A percentile compares a stretch with the other conserved stretches of the same genome.
Conservation (phyloP, 2,113 vertebrate species). For the Fregetta grallaria region DNA sequence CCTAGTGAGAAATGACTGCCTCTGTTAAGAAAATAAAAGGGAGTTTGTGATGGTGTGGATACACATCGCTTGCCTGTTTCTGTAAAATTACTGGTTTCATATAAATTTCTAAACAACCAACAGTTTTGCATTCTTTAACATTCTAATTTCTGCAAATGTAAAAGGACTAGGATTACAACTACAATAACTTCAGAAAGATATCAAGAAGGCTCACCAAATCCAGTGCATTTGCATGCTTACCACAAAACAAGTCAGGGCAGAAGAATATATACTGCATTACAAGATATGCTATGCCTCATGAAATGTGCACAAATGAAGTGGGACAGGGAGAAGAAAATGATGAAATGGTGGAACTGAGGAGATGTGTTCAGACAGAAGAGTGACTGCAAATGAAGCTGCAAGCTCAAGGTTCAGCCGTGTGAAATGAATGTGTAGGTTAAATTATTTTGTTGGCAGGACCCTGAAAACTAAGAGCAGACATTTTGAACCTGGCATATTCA, state of each 20-base stretch:
- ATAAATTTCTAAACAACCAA: background rate
- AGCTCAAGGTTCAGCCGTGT: background rate
- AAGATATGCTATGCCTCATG: background rate
- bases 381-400: constrained; percentile 50
- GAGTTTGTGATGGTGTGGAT: background rate
- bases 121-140: background rate
- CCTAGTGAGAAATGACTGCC: background rate
- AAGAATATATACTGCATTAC: constrained; percentile 6
- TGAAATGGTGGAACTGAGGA: constrained; percentile 22
- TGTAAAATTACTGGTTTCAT: background rate
- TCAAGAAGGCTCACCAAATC: background rate
- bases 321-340: constrained; percentile 31
- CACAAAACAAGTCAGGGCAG: background rate
- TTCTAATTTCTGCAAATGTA: background rate
- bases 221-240: background rate
- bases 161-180: background rate
- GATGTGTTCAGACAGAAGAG: constrained; percentile 44
- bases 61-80: background rate
- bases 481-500: constrained; percentile 39
- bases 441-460: constrained; percentile 14
- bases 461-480: constrained; percentile 23
- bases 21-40: background rate
- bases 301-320: constrained; percentile 46
- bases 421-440: constrained; percentile 31
- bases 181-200: background rate